phyloP scores from a whole-genome alignment of 2,888 invertebrate genomes.

The Falcaria lacertinaria region DNA sequence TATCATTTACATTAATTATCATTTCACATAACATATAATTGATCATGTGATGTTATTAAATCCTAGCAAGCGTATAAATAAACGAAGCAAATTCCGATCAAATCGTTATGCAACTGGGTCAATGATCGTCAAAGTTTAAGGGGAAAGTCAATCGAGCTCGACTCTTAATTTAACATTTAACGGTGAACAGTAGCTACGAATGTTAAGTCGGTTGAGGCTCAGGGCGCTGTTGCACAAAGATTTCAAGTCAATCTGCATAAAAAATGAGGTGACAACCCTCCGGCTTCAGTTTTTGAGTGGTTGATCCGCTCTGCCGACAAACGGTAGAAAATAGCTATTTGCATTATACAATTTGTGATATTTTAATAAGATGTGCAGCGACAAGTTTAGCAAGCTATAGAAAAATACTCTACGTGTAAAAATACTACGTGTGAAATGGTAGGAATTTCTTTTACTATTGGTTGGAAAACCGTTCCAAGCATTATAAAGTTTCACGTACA shows the following conservation, averaged over 20 bases:
- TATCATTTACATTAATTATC: too few relatives aligned
- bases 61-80: too few relatives aligned
- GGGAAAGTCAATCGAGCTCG: slow-evolving; percentile 37
- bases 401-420: too few relatives aligned
- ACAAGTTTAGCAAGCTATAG: neutral
- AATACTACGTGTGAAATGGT: too few relatives aligned
- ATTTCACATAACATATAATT: too few relatives aligned
- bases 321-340: slow-evolving; percentile 24
- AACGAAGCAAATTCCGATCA: too few relatives aligned
- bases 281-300: slow-evolving; percentile 29
- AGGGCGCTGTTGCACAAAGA: slow-evolving; percentile 42
- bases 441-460: too few relatives aligned
- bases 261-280: slow-evolving; percentile 47
- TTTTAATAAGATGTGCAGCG: neutral
- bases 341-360: slow-evolving; percentile 1
- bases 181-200: slow-evolving; percentile 26
- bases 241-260: slow-evolving; percentile 53
- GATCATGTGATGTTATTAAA: too few relatives aligned
- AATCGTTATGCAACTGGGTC: slow-evolving; percentile 37
- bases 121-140: slow-evolving; percentile 33
- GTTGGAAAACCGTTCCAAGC: too few relatives aligned
- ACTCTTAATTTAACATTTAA: slow-evolving; percentile 43
- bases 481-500: neutral
- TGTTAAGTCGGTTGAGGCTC: slow-evolving; percentile 41
- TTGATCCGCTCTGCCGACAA: slow-evolving; percentile 40